Evolutionary conservation across 2,888 invertebrate species (phyloP).

Genomic region (Chaetogeoica ovagalla): DNA sequence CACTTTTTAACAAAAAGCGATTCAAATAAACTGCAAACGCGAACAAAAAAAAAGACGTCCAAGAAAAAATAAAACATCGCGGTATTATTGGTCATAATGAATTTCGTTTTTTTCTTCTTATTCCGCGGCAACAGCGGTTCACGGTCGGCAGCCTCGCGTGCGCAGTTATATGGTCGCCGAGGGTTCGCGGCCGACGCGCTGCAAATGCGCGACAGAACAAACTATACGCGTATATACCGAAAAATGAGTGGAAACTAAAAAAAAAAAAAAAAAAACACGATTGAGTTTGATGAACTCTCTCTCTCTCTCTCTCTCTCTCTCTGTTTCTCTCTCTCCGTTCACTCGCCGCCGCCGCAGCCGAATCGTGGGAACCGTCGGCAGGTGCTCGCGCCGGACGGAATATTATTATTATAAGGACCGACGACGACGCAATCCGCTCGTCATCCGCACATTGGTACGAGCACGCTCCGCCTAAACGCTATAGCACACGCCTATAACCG

Average conservation of each 20-base stretch:
- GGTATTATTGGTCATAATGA: too few species aligned
- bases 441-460: conserved; percentile 41
- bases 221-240: conserved; percentile 41
- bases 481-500: conserved; percentile 43
- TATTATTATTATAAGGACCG: not conserved
- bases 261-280: conserved; percentile 10
- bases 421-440: conserved; percentile 36
- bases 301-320: conserved; percentile 47
- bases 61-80: too few species aligned
- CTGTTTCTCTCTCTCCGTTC: conserved; percentile 29
- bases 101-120: too few species aligned
- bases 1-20: too few species aligned
- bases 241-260: conserved; percentile 9
- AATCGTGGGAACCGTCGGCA: conserved; percentile 52
- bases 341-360: conserved; percentile 5
- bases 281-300: conserved; percentile 47
- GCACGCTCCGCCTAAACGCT: conserved; percentile 52
- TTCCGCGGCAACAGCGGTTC: too few species aligned
- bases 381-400: conserved; percentile 42
- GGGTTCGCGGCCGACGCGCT: too few species aligned
- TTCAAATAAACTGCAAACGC: too few species aligned
- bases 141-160: not conserved
- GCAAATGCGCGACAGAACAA: not conserved
- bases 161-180: not conserved
- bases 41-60: too few species aligned